Base-by-base conservation (phyloP, 2,113 vertebrate genomes). In the Campylomormyrus numenius region DNA sequence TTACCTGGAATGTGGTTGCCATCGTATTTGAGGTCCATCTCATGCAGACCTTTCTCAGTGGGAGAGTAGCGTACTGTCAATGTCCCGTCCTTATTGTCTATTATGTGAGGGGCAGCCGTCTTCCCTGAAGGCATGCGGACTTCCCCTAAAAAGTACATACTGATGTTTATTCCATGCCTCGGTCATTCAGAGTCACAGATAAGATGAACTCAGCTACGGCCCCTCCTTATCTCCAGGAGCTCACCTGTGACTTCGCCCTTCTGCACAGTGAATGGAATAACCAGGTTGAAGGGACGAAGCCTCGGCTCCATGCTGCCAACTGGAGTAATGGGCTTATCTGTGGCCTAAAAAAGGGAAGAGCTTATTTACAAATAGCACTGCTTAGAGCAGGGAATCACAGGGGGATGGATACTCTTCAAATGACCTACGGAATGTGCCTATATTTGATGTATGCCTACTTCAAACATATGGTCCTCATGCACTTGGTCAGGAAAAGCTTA, bases 1-100 rank as follows among this genome's bases (percentile, higher is more conserved):
- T 89, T 93, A 99, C 98, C 98, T 0, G 98, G 98, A 92, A 99
- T 99, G 94, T 99, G 98, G 94, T 98, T 99, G 92, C 97, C 97
- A 0, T 99, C 98, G 0, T 98, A 99, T 92, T 98, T 99, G 93
- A 99, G 99, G 91, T 99, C 98, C 98, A 99, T 99, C 94, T 98
- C 98, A 0, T 99, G 98, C 88, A 99, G 96, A 3, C 98, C 98
- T 91, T 96, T 97, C 94, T 99, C 98, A 0, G 95, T 97, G 46
- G 98, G 98, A 0, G 97, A 95, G 0, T 97, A 99, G 49, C 98
- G 97, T 92, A 99, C 98, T 0, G 97, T 98, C 94, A 99, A 97
- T 0, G 97, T 99, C 62, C 98, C 98, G 0, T 99, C 97, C 92
- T 99, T 98, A 92, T 99, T 99, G 94, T 99, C 98, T 0, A 96